Base-by-base conservation (phyloP, 2,888 invertebrate genomes). In the Argyresthia goedartella region DNA sequence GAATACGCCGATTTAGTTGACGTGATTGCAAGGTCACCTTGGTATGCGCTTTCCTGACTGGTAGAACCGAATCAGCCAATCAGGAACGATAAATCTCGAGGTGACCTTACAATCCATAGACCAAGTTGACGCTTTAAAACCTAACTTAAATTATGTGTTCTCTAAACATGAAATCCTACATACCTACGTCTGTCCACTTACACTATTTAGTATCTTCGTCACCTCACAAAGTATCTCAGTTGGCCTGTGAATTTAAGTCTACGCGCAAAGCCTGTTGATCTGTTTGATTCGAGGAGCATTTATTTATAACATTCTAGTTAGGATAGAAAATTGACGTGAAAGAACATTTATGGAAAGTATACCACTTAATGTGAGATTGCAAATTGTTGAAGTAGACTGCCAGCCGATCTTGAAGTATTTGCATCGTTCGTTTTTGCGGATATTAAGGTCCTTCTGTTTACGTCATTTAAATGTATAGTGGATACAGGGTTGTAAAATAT, bases 401-500 rank as follows among this genome's bases (percentile, higher is more conserved):
- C 25, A 25, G 25, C 25, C 6, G 6, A 2, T 25, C 3, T 25
- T 25, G 25, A 25, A 25, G 25, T 25, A 6, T 25, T n/a, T 25
- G 25, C 25, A 25, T 25, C 6, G 25, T 25, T 25, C 25, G 25
- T 25, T 25, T 25, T 25, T 25, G 6, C 25, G 25, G 25, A 25
- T 25, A 25, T 25, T 25, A 25, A 4, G 25, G 25, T 25, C 25
- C 25, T 25, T 25, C 25, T 25, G 25, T 25, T 67, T 72, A 73
- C 72, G 77, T 76, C 78, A 76, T 79, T n/a, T 25, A 25, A 25
- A 25, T 25, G 25, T 25, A 42, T 11, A 50, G 85, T 84, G 86
- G 81, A 81, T 78, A 86, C 86, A 86, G 86, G 86, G 86, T 86
- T 86, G 85, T 84, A 81, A 80, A 82, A 84, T 86, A 85, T 86